Conservation (phyloP, 2,888 invertebrate species). For the Halocaridina rubra region DNA sequence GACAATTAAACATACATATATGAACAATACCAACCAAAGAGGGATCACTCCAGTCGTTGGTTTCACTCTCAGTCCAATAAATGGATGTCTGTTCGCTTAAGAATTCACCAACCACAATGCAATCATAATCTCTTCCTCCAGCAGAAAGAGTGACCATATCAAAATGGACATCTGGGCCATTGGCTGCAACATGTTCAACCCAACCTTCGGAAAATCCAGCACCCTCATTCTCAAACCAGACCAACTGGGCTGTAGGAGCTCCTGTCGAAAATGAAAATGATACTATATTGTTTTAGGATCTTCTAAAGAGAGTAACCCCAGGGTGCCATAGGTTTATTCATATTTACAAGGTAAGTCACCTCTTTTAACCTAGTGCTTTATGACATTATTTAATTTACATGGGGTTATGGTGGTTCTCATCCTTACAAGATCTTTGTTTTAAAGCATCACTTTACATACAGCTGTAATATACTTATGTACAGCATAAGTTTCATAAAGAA, state of each 20-base stretch:
- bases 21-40: slow-evolving; percentile 35
- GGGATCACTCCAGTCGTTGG: slow-evolving; percentile 64
- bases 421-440: too few relatives aligned
- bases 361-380: not conserved
- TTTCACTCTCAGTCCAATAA: slow-evolving; percentile 64
- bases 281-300: not conserved
- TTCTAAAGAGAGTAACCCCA: not conserved
- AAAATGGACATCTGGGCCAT: slow-evolving; percentile 66
- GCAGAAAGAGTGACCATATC: slow-evolving; percentile 64
- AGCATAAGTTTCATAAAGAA: not conserved
- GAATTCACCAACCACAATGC: slow-evolving; percentile 65
- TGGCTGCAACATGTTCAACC: slow-evolving; percentile 64
- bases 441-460: too few relatives aligned
- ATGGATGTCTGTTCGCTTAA: slow-evolving; percentile 65
- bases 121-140: slow-evolving; percentile 64
- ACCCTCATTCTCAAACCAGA: slow-evolving; percentile 66
- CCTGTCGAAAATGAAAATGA: slow-evolving; percentile 7
- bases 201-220: slow-evolving; percentile 61
- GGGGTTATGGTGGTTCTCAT: not conserved
- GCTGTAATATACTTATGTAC: not conserved
- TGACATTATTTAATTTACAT: not conserved
- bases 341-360: too few relatives aligned
- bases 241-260: slow-evolving; percentile 47
- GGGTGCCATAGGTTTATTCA: too few relatives aligned
- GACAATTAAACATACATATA: too few relatives aligned